A percentile compares a stretch with the other conserved stretches of the same genome.
Conservation (phyloP, 2,888 invertebrate genomes). For the Diaprepes abbreviatus region DNA sequence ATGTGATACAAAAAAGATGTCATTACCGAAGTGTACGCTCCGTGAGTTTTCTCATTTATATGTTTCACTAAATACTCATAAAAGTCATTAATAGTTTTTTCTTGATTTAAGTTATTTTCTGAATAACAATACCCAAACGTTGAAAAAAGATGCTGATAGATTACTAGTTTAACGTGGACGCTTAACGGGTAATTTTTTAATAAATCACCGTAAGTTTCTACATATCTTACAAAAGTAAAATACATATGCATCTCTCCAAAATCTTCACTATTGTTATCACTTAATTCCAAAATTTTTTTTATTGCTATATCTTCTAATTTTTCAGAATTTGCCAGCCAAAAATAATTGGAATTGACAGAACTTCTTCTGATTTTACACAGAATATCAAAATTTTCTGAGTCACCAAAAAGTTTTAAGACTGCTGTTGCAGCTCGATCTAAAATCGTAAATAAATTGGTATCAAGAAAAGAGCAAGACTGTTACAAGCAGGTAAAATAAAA, state of each 20-base stretch:
- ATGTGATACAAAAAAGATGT: background rate
- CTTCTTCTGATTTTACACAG: background rate
- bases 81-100: no score
- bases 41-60: no score
- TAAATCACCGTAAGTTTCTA: no score
- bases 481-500: no score
- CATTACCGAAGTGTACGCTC: background rate
- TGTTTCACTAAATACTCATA: no score
- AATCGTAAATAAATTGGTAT: background rate
- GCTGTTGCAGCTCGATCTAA: no score
- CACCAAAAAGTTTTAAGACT: background rate
- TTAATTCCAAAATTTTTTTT: constrained; percentile 1
- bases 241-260: background rate
- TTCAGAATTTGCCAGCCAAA: background rate
- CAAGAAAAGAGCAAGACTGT: no score
- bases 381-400: background rate
- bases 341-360: background rate
- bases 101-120: background rate
- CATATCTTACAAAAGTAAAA: background rate
- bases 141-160: background rate
- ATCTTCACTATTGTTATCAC: background rate
- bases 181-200: background rate
- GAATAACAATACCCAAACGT: background rate
- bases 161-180: constrained; percentile 3
- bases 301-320: background rate